Conservation (phyloP, 1,140 invertebrate genomes). For the Caerostris darwini region DNA sequence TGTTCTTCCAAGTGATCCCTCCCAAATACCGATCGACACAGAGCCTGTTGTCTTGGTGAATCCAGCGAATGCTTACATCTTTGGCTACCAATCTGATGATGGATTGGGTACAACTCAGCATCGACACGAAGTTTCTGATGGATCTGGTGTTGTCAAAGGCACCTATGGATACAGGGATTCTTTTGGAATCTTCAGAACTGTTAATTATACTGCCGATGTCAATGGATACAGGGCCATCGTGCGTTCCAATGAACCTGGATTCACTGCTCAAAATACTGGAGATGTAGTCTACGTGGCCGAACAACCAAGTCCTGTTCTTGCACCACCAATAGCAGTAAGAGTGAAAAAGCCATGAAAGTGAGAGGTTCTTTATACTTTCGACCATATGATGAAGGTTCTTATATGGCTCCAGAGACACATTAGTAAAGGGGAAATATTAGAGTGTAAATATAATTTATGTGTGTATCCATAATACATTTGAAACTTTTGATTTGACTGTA, state of each 20-base stretch:
- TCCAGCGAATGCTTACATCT: constrained; percentile 75
- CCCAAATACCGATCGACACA: background rate
- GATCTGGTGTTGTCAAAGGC: constrained; percentile 65
- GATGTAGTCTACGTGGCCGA: constrained; percentile 23
- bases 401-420: background rate
- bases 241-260: constrained; percentile 48
- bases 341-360: background rate
- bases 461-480: background rate
- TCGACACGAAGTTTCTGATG: constrained; percentile 78
- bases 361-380: background rate
- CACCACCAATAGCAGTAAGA: background rate
- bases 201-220: constrained; percentile 70
- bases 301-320: background rate
- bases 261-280: background rate
- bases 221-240: constrained; percentile 47
- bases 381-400: background rate
- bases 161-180: constrained; percentile 78
- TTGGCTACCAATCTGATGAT: constrained; percentile 78
- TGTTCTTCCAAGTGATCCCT: background rate
- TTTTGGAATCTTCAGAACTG: constrained; percentile 74
- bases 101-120: constrained; percentile 74
- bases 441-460: background rate
- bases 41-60: background rate
- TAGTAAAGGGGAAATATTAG: background rate
- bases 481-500: background rate